Evolutionary conservation across 1,140 invertebrate genomes (phyloP), one percentile per base, ranked within the genome.

Genomic region (Palaemon carinicauda): DNA sequence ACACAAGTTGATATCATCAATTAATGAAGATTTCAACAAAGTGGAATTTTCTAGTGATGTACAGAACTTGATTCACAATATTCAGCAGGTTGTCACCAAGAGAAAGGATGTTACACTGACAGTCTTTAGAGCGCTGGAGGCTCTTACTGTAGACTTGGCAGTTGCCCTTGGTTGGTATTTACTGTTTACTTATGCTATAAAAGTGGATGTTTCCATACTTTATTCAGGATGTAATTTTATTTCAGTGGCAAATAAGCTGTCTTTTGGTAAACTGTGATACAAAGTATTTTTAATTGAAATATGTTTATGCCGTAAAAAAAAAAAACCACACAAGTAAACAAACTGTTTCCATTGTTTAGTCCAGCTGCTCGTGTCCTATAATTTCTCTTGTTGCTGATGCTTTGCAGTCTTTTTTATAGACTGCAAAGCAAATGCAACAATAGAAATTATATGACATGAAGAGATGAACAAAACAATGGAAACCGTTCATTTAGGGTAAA

Each of bases 81-180:
- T 85, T 21, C 52, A 56, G 17, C 65, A 50, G 24, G 71, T 53
- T 50, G 10, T 85, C 7, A 69, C 53, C 15, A 50, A 53, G 15
- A 33, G 82, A 51, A 56, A 85, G 60, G 82, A 85, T 21, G 82
- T 85, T 19, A 78, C 56, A 15, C 33, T 85, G 33, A 53, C 75
- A 12, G 56, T 78, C 17, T 51, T 71, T 10, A 73, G 82, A 1
- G 82, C 75, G 14, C 54, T 79, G 0, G 82, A 85, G 73, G 53
- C 53, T 24, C 75, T 85, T 41, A 85, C 74, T 24, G 75, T 79
- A 21, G 82, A 85, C 41, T 53, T 85, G 15, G 56, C 65, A 19
- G 81, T 82, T 27, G 71, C 71, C 19, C 14, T 82, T 29, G 81
- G 81, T 82, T 9, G 29, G 69, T 74, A 27, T 52, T 41, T 41